Conservation (phyloP, 1,140 invertebrate genomes). For the Mesaphorura yosii region DNA sequence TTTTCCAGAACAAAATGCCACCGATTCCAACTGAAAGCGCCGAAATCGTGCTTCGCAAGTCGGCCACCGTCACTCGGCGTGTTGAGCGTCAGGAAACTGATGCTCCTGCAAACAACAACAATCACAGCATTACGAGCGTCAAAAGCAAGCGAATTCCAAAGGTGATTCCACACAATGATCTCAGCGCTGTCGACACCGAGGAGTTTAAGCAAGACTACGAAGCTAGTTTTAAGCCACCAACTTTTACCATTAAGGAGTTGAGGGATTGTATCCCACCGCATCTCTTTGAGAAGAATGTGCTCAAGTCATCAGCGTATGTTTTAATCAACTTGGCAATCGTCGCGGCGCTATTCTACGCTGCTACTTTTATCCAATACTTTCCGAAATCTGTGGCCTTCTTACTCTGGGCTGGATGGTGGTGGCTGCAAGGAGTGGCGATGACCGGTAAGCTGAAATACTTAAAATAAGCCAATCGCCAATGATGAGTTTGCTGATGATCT, state of each 20-base stretch:
- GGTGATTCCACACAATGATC: background rate
- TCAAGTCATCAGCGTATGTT: background rate
- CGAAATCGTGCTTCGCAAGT: background rate
- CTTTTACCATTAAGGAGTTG: constrained; percentile 7
- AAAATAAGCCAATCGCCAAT: no score
- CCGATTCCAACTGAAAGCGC: background rate
- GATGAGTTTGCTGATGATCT: no score
- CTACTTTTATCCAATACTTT: background rate
- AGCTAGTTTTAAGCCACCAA: background rate
- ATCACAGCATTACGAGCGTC: no score
- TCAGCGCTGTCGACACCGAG: background rate
- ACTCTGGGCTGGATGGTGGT: constrained; percentile 2
- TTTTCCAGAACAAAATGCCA: background rate
- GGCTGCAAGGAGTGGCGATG: constrained; percentile 5
- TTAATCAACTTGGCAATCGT: background rate
- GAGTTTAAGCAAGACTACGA: background rate
- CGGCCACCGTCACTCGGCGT: no score
- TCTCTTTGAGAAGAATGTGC: constrained; percentile 2
- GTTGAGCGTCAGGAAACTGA: no score
- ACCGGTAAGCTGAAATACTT: no score
- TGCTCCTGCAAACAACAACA: no score
- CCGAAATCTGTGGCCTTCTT: background rate
- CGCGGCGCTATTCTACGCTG: constrained; percentile 1
- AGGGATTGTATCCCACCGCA: constrained; percentile 5
- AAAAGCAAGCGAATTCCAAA: background rate